Base-by-base conservation (phyloP, 2,888 invertebrate species). In the Steinernema scapterisci region DNA sequence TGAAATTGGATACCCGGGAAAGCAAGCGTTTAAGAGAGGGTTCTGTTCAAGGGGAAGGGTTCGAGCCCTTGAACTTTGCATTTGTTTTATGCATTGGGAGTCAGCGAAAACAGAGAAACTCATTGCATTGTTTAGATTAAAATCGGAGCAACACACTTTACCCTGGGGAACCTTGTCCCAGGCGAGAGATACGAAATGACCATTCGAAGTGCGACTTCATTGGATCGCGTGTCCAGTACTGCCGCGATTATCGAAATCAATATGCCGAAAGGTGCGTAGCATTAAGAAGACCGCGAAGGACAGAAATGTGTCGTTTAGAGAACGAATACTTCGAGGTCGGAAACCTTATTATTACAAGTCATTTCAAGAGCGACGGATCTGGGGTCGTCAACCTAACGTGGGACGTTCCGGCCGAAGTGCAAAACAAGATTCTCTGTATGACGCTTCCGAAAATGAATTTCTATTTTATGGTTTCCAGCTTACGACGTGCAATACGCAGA, bases 231-330 rank as follows among this genome's bases (percentile, higher is more conserved):
- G 9, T 87, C 86, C 0, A 72, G 76, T n/a, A 85, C 85, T 0
- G 86, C 86, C 0, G 84, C 86, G 13, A 84, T 86, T 51, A 83
- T 86, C 11, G 86, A 86, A 73, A 86, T 86, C 63, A 80, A 80
- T 25, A 81, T 86, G 80, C 86, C 86, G 19, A 80, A 76, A 74
- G 83, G 86, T 73, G 44, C 70, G 19, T n/a, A 23, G 52, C 25
- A 21, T 23, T 70, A n/a, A 70, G 74, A 71, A 71, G 56, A 46
- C 23, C 63, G 70, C 71, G 52, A 19, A 25, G 63, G 63, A 43
- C 38, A 38, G 9, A 6, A 6, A 9, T 38, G 38, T 38, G 3
- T 3, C 38, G 9, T 1, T 72, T 13, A 84, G 84, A 83, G 51
- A 79, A 82, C 38, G 84, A 85, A 52, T 84, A 79, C 76, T 84